Evolutionary conservation across 2,888 invertebrate species (phyloP).

Genomic region (Monoplex corrugatus): DNA sequence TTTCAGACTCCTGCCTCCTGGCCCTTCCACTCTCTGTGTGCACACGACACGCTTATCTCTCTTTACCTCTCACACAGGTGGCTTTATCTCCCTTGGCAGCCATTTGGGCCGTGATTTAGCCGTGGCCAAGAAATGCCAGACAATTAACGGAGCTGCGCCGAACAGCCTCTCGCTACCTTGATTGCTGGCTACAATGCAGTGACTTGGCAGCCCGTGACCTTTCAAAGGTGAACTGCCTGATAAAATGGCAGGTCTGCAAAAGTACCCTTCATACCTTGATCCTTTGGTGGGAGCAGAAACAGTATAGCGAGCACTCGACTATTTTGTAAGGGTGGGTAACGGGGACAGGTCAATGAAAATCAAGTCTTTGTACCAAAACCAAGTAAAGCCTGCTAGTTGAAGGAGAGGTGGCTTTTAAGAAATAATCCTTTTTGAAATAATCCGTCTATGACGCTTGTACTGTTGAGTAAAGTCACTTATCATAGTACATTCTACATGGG

Average conservation of each 20-base stretch:
- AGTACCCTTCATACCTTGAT: background rate
- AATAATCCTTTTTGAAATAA: too few species aligned
- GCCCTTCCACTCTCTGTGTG: background rate
- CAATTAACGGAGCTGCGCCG: background rate
- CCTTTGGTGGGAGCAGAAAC: too few species aligned
- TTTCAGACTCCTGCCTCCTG: too few species aligned
- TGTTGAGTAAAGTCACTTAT: too few species aligned
- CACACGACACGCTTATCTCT: conserved; percentile 15
- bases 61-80: conserved; percentile 17
- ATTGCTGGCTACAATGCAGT: background rate
- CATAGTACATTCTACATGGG: too few species aligned
- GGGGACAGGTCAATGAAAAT: too few species aligned
- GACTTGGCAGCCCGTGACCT: conserved; percentile 29
- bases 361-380: too few species aligned
- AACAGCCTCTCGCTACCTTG: background rate
- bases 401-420: too few species aligned
- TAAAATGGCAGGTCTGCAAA: background rate
- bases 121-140: conserved; percentile 22
- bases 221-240: conserved; percentile 8
- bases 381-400: too few species aligned
- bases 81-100: conserved; percentile 19
- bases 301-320: too few species aligned
- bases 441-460: too few species aligned
- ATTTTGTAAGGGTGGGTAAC: too few species aligned
- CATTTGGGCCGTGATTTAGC: background rate